Conservation (phyloP, 2,888 invertebrate species). For the Theretra japonica region DNA sequence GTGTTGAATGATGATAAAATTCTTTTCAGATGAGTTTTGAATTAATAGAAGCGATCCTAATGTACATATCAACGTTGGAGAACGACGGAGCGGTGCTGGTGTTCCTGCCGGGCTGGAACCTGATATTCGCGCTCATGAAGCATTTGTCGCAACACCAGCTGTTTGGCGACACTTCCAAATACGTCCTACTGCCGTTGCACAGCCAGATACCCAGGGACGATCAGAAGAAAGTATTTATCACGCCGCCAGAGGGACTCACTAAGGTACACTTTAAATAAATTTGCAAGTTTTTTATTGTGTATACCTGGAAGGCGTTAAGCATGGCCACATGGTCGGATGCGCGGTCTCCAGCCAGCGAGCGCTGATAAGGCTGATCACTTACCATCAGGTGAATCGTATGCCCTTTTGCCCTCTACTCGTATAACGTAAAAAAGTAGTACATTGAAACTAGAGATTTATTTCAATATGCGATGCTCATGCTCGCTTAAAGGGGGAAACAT, state of each 20-base stretch:
- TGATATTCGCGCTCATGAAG: slow-evolving; percentile 96
- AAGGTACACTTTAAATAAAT: slow-evolving; percentile 87
- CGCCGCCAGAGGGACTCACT: slow-evolving; percentile 92
- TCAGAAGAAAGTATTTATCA: slow-evolving; percentile 96
- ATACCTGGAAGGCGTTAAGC: slow-evolving; percentile 95
- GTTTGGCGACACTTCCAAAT: slow-evolving; percentile 87
- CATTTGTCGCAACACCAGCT: slow-evolving; percentile 88
- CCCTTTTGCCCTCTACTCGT: too few relatives aligned
- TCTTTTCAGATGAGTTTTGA: slow-evolving; percentile 91
- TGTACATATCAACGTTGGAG: slow-evolving; percentile 84
- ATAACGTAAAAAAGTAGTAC: too few relatives aligned
- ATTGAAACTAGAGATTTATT: too few relatives aligned
- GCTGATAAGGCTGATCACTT: slow-evolving; percentile 93
- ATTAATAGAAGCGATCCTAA: slow-evolving; percentile 92
- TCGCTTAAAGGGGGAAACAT: too few relatives aligned
- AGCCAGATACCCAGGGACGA: slow-evolving; percentile 98
- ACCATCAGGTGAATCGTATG: too few relatives aligned
- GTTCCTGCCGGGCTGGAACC: slow-evolving; percentile 98
- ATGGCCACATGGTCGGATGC: slow-evolving; percentile 98
- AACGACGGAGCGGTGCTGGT: slow-evolving; percentile 95
- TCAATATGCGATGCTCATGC: too few relatives aligned
- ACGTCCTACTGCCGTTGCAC: slow-evolving; percentile 95
- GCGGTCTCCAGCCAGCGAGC: slow-evolving; percentile 93
- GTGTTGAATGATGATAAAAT: background rate
- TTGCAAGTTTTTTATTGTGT: too few relatives aligned